A percentile compares a stretch with the other conserved stretches of the same genome.
Conservation (phyloP, 2,113 vertebrate genomes). For the Cottus gobio region DNA sequence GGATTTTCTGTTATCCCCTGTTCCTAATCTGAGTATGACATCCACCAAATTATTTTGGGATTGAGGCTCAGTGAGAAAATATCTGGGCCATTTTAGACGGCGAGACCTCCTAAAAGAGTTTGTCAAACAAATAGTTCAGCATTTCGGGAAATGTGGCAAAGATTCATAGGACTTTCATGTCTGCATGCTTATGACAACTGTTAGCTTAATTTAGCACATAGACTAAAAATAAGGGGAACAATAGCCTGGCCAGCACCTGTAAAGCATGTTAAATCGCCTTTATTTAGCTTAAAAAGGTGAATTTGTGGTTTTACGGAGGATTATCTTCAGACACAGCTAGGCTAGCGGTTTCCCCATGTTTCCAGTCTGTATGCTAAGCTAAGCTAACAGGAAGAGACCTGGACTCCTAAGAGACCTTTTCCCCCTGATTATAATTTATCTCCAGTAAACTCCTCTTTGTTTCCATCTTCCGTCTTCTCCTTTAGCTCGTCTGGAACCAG, state of each 20-base stretch:
- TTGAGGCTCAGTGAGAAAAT: slow-evolving; percentile 62
- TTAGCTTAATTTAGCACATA: neutral
- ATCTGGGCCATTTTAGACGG: slow-evolving; percentile 67
- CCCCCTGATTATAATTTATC: neutral
- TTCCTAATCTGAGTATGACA: slow-evolving; percentile 74
- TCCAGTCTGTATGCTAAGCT: neutral
- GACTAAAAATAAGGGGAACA: neutral
- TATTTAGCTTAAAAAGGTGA: neutral
- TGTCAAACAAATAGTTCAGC: neutral
- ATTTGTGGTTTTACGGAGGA: neutral
- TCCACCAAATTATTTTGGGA: slow-evolving; percentile 76
- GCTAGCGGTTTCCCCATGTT: neutral
- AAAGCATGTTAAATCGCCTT: neutral
- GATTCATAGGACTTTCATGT: neutral
- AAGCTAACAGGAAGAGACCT: neutral
- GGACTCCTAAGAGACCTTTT: neutral
- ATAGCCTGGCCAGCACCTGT: neutral
- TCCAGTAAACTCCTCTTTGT: neutral
- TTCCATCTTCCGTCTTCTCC: neutral
- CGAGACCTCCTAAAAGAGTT: neutral
- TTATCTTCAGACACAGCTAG: neutral
- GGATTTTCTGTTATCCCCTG: slow-evolving; percentile 73
- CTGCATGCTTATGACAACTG: neutral
- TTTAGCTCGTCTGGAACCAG: neutral
- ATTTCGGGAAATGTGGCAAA: neutral